Evolutionary conservation across 2,797 vertebrate species (phyloP), one percentile per base, ranked within the genome.

Genomic region (Lacerta bilineata): DNA sequence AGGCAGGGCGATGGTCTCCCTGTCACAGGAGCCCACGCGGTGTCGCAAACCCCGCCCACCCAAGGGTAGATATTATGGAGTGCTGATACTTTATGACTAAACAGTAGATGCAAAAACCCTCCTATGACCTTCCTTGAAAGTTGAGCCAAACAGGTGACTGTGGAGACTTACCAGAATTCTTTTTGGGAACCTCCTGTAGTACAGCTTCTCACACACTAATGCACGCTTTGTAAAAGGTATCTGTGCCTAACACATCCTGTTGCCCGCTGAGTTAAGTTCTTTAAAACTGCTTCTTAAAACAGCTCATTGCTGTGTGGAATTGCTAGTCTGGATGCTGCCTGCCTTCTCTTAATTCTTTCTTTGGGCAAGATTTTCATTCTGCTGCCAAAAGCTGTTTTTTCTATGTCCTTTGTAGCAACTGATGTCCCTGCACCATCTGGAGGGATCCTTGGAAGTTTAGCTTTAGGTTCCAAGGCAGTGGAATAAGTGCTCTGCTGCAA

Each of bases 241-340:
- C 81, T 50, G 13, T 86, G 88, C 0, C 0, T 90, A 33, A 64
- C 41, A 50, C 71, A 3, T 0, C 50, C 84, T 2, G 1, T 61
- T 80, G 18, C 11, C 81, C 92, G 81, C 69, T 85, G 50, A 90
- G 80, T 85, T 5, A 6, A 89, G 41, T n/a, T 91, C 88, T 86
- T 88, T 43, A 87, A 92, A 91, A 15, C 29, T 71, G 55, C 69
- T 89, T 41, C 84, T 88, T 84, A 74, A 89, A 92, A 87, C 23
- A 89, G 18, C 43, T 0, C 0, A 18, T 27, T 78, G 68, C 25
- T 2, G n/a, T 41, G 75, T 4, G 8, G 72, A 43, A 11, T 1
- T 87, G 72, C 90, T 13, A 18, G 59, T 80, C 86, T 64, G 82
- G 77, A 39, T 29, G 27, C 68, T 2, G 55, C 61, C 78, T 68